These are phyloP conservation scores for Colletes collaris DNA, from an alignment of 2,888 invertebrate species.

Conservation along the genomic window DNA sequence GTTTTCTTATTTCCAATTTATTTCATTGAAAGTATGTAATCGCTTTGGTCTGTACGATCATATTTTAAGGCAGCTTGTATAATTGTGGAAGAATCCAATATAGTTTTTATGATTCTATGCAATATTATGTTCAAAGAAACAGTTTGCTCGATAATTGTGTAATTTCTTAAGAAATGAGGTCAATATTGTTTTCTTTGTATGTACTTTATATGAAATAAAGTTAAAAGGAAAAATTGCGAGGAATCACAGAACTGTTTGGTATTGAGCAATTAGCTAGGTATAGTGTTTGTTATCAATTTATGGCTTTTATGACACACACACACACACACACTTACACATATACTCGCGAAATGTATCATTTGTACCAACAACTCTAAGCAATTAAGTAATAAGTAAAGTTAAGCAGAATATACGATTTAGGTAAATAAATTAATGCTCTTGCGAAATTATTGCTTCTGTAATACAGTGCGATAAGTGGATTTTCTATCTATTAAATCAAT, in stretches of 20 bases:
- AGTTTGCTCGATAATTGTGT: slow-evolving; percentile 4
- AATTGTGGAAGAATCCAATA: background rate
- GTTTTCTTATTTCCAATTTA: background rate
- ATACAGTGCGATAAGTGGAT: background rate
- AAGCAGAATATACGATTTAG: background rate
- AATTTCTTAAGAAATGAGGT: too few species aligned
- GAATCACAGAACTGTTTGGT: background rate
- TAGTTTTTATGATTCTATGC: background rate
- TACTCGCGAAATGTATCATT: background rate
- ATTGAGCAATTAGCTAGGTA: background rate
- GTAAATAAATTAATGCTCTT: background rate
- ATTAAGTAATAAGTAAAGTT: slow-evolving; percentile 10
- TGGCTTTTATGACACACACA: background rate
- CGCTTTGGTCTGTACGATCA: background rate
- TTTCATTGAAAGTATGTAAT: background rate
- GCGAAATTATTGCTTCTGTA: background rate
- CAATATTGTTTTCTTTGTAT: background rate
- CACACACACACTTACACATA: too few species aligned
- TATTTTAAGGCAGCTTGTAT: background rate
- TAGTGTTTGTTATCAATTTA: background rate
- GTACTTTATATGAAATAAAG: background rate
- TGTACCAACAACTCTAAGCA: background rate
- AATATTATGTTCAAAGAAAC: background rate
- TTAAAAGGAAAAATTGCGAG: background rate
- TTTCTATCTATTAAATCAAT: background rate